phyloP scores from a whole-genome alignment of 2,888 invertebrate genomes.

The Acronicta alni region DNA sequence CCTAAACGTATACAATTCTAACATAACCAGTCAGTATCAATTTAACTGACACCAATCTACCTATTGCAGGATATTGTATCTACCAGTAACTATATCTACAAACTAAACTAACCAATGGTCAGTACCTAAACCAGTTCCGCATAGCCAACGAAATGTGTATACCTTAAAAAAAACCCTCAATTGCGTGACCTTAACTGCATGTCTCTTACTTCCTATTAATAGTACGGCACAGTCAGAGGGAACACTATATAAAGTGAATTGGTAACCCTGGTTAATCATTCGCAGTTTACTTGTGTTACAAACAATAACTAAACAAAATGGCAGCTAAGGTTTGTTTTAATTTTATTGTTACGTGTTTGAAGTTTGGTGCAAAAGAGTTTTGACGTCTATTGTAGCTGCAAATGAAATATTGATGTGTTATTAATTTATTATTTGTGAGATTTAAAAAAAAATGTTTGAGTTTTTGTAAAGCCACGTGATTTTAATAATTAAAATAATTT shows the following conservation, averaged over 20 bases:
- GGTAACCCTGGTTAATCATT: conserved; percentile 78
- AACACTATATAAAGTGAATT: conserved; percentile 76
- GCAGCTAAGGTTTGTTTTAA: conserved; percentile 80
- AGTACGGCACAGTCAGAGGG: conserved; percentile 76
- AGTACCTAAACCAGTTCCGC: conserved; percentile 74
- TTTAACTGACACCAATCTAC: not conserved
- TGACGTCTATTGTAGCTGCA: too few relatives aligned
- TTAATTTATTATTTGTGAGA: too few relatives aligned
- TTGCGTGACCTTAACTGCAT: conserved; percentile 79
- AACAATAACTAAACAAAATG: conserved; percentile 82
- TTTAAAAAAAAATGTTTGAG: too few relatives aligned
- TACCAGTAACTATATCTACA: not conserved
- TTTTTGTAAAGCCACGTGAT: too few relatives aligned
- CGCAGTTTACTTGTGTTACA: conserved; percentile 81
- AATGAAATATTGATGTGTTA: too few relatives aligned
- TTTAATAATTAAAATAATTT: too few relatives aligned
- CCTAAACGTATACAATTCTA: too few relatives aligned
- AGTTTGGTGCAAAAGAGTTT: not conserved
- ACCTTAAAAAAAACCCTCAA: conserved; percentile 79
- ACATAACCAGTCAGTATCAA: too few relatives aligned
- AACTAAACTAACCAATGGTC: conserved; percentile 38
- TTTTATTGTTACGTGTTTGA: conserved; percentile 27
- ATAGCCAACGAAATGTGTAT: conserved; percentile 79
- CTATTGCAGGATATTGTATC: not conserved
- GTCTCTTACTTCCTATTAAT: conserved; percentile 85